Base-by-base conservation (phyloP, 2,797 vertebrate genomes). In the Yasuhikotakia modesta region DNA sequence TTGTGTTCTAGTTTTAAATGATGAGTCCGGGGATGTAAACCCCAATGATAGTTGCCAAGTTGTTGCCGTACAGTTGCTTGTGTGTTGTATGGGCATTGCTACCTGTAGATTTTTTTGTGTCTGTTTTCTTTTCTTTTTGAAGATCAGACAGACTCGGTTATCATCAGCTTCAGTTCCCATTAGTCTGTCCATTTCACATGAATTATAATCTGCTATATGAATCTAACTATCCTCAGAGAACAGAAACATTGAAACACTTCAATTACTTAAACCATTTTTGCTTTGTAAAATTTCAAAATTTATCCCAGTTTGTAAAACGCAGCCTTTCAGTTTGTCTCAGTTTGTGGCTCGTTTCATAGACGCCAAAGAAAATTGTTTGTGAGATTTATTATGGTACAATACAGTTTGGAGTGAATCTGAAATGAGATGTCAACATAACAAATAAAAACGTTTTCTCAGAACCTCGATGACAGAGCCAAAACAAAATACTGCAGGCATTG, bases 401-500 rank as follows among this genome's bases (percentile, higher is more conserved):
- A 43, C 65, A 17, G 21, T 68, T 68, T 22, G 35, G 65, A 64
- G 48, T 21, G 58, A 50, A 30, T 57, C 13, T 14, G 22, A 75
- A 65, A 66, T 4, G 21, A n/a, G 21, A 19, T 43, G 39, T 68
- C 64, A 60, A 68, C 4, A 48, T 43, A 45, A 43, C 30, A 65
- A 30, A 39, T 52, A 13, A 65, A 65, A 58, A 48, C 7, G 16
- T 76, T 66, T 76, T 76, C 64, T 58, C 11, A 68, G 65, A 68
- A 35, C 35, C 24, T 30, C 58, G 7, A 6, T 68, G 50, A 68
- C 19, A 68, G n/a, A 30, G 35, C 0, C 1, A 35, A 60, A 68
- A 76, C 39, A 46, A 57, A 73, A 22, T 17, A 17, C 12, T 57
- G 45, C 12, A 48, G 27, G 39, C 39, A 11, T 43, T 43, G 8